These are phyloP conservation scores for Scaptomyza caliginosa DNA, from an alignment of 2,888 invertebrate species.

Conservation along the genomic window DNA sequence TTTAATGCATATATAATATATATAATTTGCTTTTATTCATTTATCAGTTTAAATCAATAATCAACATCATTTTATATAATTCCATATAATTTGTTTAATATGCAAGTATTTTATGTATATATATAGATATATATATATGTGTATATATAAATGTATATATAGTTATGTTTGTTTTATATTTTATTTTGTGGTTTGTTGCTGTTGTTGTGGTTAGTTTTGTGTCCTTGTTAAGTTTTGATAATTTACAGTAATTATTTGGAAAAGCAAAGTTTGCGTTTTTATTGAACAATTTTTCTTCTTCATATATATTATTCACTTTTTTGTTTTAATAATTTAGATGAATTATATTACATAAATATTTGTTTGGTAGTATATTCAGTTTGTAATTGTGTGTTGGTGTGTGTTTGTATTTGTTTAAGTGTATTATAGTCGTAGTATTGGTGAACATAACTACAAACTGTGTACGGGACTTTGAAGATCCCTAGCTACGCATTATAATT, in stretches of 20 bases:
- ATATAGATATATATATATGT: constrained; percentile 62
- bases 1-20: constrained; percentile 37
- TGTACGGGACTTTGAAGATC: constrained; percentile 48
- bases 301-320: constrained; percentile 11
- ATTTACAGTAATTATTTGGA: constrained; percentile 71
- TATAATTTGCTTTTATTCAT: constrained; percentile 63
- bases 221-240: constrained; percentile 51
- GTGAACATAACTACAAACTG: constrained; percentile 78
- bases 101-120: constrained; percentile 66
- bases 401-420: constrained; percentile 34
- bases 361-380: constrained; percentile 52
- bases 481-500: constrained; percentile 67
- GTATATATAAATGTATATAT: constrained; percentile 64
- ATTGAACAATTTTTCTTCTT: constrained; percentile 55
- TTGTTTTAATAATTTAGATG: constrained; percentile 62
- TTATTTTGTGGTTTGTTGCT: constrained; percentile 57
- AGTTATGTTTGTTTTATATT: constrained; percentile 35
- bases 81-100: constrained; percentile 77
- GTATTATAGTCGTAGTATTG: constrained; percentile 20
- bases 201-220: constrained; percentile 58
- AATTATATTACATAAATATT: constrained; percentile 79
- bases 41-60: constrained; percentile 75
- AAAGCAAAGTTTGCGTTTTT: constrained; percentile 64
- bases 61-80: constrained; percentile 79
- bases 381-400: constrained; percentile 54